Percentiles rank a stretch among this genome's conserved stretches.
phyloP scores from a whole-genome alignment of 1,140 invertebrate species.

The Trichonephila clavata region DNA sequence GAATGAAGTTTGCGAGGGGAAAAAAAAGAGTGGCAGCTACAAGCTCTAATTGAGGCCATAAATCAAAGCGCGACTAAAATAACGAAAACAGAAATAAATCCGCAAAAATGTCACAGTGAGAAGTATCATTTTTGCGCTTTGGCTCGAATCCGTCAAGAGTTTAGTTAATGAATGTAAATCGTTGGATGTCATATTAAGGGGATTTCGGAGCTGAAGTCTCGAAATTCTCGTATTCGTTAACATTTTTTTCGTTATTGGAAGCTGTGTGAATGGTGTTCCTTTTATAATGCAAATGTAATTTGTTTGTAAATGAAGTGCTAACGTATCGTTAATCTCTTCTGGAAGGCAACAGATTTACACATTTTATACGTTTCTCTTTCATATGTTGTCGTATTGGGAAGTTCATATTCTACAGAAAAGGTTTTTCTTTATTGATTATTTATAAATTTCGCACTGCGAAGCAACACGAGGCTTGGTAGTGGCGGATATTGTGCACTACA shows the following conservation, averaged over 20 bases:
- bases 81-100: conserved; percentile 1
- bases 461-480: no score
- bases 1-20: neutral
- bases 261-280: neutral
- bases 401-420: no score
- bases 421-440: no score
- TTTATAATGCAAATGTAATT: no score
- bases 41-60: conserved; percentile 45
- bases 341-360: no score
- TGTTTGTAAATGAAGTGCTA: no score
- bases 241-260: neutral
- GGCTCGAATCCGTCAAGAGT: neutral
- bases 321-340: no score
- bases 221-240: neutral
- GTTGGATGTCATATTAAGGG: neutral
- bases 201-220: neutral
- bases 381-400: no score
- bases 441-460: no score
- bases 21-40: neutral
- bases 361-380: no score
- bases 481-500: no score
- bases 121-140: neutral
- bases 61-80: conserved; percentile 32
- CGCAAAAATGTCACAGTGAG: neutral
- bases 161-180: neutral